Conservation (phyloP, 2,888 invertebrate species). For the Rhingia campestris region DNA sequence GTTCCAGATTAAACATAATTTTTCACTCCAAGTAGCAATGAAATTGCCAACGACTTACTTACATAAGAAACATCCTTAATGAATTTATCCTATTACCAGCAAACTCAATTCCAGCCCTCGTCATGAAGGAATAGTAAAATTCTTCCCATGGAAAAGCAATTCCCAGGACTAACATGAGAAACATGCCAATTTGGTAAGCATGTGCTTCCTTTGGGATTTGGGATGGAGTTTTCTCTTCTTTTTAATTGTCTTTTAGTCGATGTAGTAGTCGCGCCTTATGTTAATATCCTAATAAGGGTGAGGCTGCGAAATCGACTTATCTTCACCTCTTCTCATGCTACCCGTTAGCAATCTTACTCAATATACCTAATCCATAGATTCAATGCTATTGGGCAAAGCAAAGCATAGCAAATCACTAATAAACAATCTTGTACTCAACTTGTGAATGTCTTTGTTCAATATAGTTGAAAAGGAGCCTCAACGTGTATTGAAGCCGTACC, state of each 20-base stretch:
- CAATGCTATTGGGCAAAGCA: constrained; percentile 32
- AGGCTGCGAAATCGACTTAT: constrained; percentile 51
- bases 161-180: constrained; percentile 32
- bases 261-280: constrained; percentile 17
- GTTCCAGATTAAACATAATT: constrained; percentile 44
- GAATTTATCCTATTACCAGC: background rate
- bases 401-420: constrained; percentile 48
- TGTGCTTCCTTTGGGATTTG: no score
- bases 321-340: constrained; percentile 3
- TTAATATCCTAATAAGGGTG: constrained; percentile 42
- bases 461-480: background rate
- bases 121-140: background rate
- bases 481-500: background rate
- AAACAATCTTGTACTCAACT: constrained; percentile 31
- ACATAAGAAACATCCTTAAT: constrained; percentile 10
- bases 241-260: no score
- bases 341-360: background rate
- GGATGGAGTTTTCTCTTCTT: no score
- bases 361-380: constrained; percentile 33
- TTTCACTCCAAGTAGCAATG: constrained; percentile 53
- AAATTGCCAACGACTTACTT: constrained; percentile 40
- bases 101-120: background rate
- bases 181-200: constrained; percentile 17
- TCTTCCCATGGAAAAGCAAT: constrained; percentile 21
- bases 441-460: constrained; percentile 18